phyloP scores from a whole-genome alignment of 2,797 vertebrate species.

The Etheostoma nigrum region DNA sequence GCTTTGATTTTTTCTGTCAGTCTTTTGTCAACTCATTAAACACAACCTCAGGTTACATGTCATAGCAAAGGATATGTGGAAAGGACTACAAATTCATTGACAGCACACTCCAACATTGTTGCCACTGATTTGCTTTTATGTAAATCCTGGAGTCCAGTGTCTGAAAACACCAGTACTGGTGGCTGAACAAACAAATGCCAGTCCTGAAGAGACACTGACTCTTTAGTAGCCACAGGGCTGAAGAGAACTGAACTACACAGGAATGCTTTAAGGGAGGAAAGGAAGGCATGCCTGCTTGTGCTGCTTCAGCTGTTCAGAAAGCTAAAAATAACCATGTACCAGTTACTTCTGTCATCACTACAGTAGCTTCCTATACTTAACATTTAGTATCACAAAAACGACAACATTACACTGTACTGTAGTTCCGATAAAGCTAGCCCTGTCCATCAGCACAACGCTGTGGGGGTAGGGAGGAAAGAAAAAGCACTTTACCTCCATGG shows the following conservation, averaged over 20 bases:
- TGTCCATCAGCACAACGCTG: slow-evolving; percentile 11
- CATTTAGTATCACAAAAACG: slow-evolving; percentile 30
- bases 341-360: slow-evolving; percentile 33
- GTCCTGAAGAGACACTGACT: not conserved
- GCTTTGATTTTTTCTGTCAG: not conserved
- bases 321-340: slow-evolving; percentile 74
- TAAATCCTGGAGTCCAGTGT: slow-evolving; percentile 3
- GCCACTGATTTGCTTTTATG: slow-evolving; percentile 18
- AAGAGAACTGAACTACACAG: slow-evolving; percentile 32
- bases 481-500: slow-evolving; percentile 82
- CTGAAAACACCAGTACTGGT: slow-evolving; percentile 1
- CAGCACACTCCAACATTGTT: not conserved
- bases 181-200: slow-evolving; percentile 34
- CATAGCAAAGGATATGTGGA: slow-evolving; percentile 3
- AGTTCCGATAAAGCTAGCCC: slow-evolving; percentile 18
- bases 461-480: slow-evolving; percentile 48
- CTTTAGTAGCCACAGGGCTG: slow-evolving; percentile 18
- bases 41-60: slow-evolving; percentile 1
- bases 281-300: slow-evolving; percentile 36
- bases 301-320: slow-evolving; percentile 74
- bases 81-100: not conserved
- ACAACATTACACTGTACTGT: slow-evolving; percentile 9
- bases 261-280: slow-evolving; percentile 47
- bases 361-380: slow-evolving; percentile 32
- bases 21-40: slow-evolving; percentile 10